Base-by-base conservation (phyloP, 2,888 invertebrate genomes). In the Napeogenes sylphis region DNA sequence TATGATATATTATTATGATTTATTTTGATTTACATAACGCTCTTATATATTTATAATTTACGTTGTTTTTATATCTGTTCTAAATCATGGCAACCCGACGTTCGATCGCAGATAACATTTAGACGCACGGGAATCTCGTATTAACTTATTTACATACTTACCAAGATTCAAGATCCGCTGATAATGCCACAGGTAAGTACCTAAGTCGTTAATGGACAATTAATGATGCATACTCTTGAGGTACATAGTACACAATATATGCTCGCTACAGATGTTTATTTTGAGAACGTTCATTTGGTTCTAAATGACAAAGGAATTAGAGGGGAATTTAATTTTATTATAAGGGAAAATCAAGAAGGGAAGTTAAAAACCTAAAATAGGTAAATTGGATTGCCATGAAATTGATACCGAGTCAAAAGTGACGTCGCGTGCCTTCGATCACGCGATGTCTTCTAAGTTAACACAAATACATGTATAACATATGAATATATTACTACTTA, bases 51-150 rank as follows among this genome's bases (percentile, higher is more conserved):
- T 42, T 42, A 10, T 42, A 42, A 42, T 10, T 42, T 42, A 12
- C 10, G 3, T 42, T 42, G 10, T 42, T 42, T 42, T 42, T 10
- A 42, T 42, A 42, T 6, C 10, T 12, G 42, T 42, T 10, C 10
- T 42, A 64, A 58, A 21, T 61, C 57, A 13, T 58, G 47, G 64
- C 55, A 58, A 66, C 62, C 59, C n/a, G 46, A 56, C 63, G 56
- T 21, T 63, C 58, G 74, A 73, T 74, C 68, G 53, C 56, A 71
- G 74, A 74, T 74, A 74, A 69, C 61, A 61, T 62, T 64, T 67
- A 62, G 64, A 68, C 61, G 64, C 67, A 70, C 68, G 61, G 66
- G 65, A 59, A 70, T 67, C 68, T 64, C 70, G 69, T 70, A 71
- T 66, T 63, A 67, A 68, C 68, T 70, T 68, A 70, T 71, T 69